Evolutionary conservation across 2,888 invertebrate genomes (phyloP), one percentile per base, ranked within the genome.

Genomic region (Lordiphosa andalusiaca): DNA sequence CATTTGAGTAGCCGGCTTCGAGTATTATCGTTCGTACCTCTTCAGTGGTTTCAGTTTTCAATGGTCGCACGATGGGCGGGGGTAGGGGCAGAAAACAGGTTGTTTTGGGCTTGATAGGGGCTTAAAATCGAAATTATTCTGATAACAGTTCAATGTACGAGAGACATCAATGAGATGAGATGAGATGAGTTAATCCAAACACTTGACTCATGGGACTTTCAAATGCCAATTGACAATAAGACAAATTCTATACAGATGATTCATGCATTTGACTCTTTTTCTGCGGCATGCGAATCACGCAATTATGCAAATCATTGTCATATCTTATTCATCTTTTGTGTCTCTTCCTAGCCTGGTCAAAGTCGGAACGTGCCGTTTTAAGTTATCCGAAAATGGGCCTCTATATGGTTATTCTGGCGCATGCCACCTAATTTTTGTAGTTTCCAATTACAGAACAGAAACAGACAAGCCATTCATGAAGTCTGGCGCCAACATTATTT

Each of bases 231-330:
- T 59, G 54, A 47, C 40, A 40, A 51, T 30, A 37, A 16, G 35
- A 53, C 50, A 47, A 42, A 39, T 51, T 38, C 37, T 59, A 50
- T 61, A 46, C 35, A 51, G 21, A 63, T 44, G 53, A 42, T 63
- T 46, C 50, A 55, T 42, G 40, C 40, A 62, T 25, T n/a, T 33
- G 44, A 16, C 38, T 36, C 35, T 44, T 16, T 37, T 21, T 36
- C 16, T 38, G 38, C 54, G 64, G 62, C 53, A 80, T 80, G 75
- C 82, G 67, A 82, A 80, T 82, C 82, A 78, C 80, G 80, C 69
- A 82, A 73, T 73, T 80, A 80, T 80, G 82, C 82, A 80, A 80
- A 82, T 82, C 60, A 71, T 52, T 49, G 48, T 42, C 68, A 57
- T 53, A 64, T 64, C 63, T 38, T 21, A 23, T 41, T 36, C 39